Base-by-base conservation (phyloP, 1,140 invertebrate genomes). In the Nilaparvata lugens region DNA sequence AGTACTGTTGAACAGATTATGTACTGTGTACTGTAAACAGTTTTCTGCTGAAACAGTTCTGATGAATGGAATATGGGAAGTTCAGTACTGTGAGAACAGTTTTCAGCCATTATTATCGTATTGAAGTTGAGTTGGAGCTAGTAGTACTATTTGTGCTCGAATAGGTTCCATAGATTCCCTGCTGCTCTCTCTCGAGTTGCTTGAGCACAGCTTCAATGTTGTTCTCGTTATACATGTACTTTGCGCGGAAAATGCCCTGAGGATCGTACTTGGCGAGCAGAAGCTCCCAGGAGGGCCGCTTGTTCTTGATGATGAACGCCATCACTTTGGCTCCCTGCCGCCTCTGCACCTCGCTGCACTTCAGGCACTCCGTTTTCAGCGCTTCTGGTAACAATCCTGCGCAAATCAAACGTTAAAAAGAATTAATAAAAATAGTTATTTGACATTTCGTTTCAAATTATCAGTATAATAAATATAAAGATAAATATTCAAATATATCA, bases 241-340 rank as follows among this genome's bases (percentile, higher is more conserved):
- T 80, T 62, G 71, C 75, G 58, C 75, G 73, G 68, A 78, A 86
- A 14, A 73, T 69, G 1, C 78, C 76, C 0, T 81, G 74, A 0
- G 82, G 79, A 66, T 87, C 84, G 64, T 75, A 86, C 67, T 83
- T 84, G 2, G 64, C 72, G 13, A 74, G 66, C 9, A 87, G 63
- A 5, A 78, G 65, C 5, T 78, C 71, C 84, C 83, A 87, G 55
- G 78, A 69, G 0, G 78, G 76, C 1, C 69, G 71, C 59, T 83
- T 80, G 11, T 85, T 76, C 13, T 79, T 72, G 21, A 81, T 74
- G 31, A 83, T 63, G 53, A 72, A 71, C 19, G 66, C 63, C 1
- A 72, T 52, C 0, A 67, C 67, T 57, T 63, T 60, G 2, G 65
- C 64, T 4, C 61, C 67, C 9, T 67, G 59, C 31, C 61, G 58